Evolutionary conservation across 2,113 vertebrate species (phyloP).

Genomic region (Hemichromis elongatus): DNA sequence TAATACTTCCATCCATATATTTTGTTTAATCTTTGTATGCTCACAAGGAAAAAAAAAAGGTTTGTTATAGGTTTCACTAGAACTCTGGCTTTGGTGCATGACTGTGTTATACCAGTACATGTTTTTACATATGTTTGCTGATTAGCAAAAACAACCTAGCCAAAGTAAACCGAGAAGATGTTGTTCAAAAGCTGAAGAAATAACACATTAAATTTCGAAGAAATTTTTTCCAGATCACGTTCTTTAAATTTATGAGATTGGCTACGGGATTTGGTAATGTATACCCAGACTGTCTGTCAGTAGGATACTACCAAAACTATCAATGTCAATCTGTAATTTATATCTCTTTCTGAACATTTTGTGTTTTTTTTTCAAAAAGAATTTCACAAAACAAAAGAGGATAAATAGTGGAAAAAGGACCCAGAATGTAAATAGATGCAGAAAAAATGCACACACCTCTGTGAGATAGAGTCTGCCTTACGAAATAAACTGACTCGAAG

Average conservation of each 20-base stretch:
- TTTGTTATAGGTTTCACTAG: too few relatives aligned
- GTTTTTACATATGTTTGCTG: not conserved
- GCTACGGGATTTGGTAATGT: not conserved
- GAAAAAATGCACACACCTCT: not conserved
- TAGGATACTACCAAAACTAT: not conserved
- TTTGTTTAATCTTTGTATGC: too few relatives aligned
- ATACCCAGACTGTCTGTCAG: not conserved
- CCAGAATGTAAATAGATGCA: not conserved
- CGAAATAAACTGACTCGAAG: not conserved
- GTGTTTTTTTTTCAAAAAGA: not conserved
- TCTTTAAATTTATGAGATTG: not conserved
- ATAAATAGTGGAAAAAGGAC: not conserved
- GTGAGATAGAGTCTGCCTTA: not conserved
- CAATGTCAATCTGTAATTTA: not conserved
- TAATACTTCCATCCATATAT: too few relatives aligned
- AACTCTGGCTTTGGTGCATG: too few relatives aligned
- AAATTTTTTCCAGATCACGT: fast-evolving
- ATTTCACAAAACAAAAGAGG: not conserved
- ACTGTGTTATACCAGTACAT: too few relatives aligned
- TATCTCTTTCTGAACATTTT: not conserved
- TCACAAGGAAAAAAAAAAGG: too few relatives aligned
- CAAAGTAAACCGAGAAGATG: not conserved
- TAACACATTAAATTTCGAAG: not conserved
- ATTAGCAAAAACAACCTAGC: not conserved
- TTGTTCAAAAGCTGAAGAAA: not conserved